phyloP scores from a whole-genome alignment of 2,797 vertebrate species.

The Tenualosa thibaudeaui region DNA sequence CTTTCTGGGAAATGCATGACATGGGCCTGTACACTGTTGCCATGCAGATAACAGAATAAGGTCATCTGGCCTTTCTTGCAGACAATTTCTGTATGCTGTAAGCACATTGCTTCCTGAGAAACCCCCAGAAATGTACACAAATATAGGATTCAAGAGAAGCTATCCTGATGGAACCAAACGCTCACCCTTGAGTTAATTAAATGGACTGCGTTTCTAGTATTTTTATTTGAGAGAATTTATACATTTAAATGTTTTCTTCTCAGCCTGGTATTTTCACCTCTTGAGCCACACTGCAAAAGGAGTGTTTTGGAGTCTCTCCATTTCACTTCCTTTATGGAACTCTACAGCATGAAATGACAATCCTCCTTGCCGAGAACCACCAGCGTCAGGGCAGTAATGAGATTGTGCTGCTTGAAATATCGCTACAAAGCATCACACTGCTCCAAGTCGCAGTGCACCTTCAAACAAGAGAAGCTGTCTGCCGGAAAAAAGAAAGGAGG shows the following conservation, averaged over 20 bases:
- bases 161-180: not conserved
- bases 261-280: constrained; percentile 21
- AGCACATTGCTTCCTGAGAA: not conserved
- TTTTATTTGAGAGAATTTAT: not conserved
- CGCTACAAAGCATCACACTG: constrained; percentile 70
- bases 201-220: not conserved
- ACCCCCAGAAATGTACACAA: not conserved
- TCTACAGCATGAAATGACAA: constrained; percentile 74
- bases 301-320: constrained; percentile 63
- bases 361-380: constrained; percentile 67
- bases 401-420: constrained; percentile 76
- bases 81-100: not conserved
- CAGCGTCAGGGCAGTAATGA: constrained; percentile 75
- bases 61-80: not conserved
- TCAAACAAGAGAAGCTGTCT: constrained; percentile 63
- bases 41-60: not conserved
- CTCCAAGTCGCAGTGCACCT: constrained; percentile 70
- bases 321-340: constrained; percentile 60
- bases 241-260: not conserved
- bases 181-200: not conserved
- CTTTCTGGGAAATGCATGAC: constrained; percentile 19
- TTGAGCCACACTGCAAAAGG: constrained; percentile 32
- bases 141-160: not conserved
- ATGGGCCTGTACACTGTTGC: constrained; percentile 4
- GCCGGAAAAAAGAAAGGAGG: constrained; percentile 57